Evolutionary conservation across 1,140 invertebrate genomes (phyloP).

Genomic region (Drosophila navojoa): DNA sequence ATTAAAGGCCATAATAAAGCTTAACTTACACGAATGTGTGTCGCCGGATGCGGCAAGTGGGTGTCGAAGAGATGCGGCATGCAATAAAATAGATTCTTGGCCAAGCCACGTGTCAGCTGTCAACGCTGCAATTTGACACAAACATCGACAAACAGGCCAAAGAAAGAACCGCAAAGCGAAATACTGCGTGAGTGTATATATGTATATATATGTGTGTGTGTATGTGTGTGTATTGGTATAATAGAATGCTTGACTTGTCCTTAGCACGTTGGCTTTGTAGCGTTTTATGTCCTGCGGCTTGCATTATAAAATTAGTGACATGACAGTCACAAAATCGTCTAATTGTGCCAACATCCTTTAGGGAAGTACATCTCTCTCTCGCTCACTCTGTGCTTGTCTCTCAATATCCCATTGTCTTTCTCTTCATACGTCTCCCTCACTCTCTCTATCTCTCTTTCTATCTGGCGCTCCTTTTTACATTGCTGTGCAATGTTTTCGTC

Average conservation of each 20-base stretch:
- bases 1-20: constrained; percentile 73
- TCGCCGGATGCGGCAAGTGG: background rate
- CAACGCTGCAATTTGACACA: constrained; percentile 72
- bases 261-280: constrained; percentile 56
- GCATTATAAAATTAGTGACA: constrained; percentile 73
- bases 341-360: constrained; percentile 21
- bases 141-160: constrained; percentile 12
- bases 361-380: too few relatives aligned
- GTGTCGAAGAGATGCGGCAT: constrained; percentile 3
- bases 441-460: too few relatives aligned
- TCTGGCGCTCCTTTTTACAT: too few relatives aligned
- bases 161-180: constrained; percentile 36
- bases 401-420: background rate
- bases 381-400: background rate
- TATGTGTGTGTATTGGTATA: constrained; percentile 1
- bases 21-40: constrained; percentile 35
- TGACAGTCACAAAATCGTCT: constrained; percentile 29
- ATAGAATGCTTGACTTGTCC: constrained; percentile 5
- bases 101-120: constrained; percentile 67
- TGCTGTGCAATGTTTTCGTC: too few relatives aligned
- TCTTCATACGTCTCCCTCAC: background rate
- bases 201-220: background rate
- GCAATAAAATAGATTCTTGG: constrained; percentile 1
- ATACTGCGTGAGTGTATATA: background rate
- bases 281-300: constrained; percentile 64